Conservation (phyloP, 2,888 invertebrate genomes). For the Pegoplata infirma region DNA sequence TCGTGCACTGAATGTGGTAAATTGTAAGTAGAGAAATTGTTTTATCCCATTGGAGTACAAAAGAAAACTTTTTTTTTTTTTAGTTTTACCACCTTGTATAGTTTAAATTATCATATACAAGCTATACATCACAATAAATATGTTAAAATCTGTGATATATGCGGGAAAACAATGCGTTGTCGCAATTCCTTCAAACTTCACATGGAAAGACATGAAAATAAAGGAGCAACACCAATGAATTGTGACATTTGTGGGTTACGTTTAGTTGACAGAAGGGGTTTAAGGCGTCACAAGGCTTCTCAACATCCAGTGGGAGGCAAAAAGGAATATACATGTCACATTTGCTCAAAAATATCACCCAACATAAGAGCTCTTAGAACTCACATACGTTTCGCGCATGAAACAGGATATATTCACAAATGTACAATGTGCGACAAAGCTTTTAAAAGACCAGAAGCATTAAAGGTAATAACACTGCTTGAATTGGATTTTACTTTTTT, state of each 20-base stretch:
- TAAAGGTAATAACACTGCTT: no score
- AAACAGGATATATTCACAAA: constrained; percentile 72
- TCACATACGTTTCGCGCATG: constrained; percentile 75
- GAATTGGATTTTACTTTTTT: no score
- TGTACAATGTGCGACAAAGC: constrained; percentile 77
- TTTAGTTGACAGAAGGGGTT: constrained; percentile 71
- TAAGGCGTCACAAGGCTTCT: constrained; percentile 74
- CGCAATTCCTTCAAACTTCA: constrained; percentile 72
- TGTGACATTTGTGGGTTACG: constrained; percentile 75
- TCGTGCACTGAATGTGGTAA: constrained; percentile 71
- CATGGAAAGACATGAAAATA: constrained; percentile 72
- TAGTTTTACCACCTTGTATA: constrained; percentile 72
- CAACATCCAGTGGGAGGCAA: constrained; percentile 71
- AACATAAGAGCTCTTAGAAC: constrained; percentile 73
- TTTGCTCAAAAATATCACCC: constrained; percentile 74
- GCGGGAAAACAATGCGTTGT: constrained; percentile 72
- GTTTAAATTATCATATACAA: constrained; percentile 71
- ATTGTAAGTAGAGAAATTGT: constrained; percentile 65
- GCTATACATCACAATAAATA: constrained; percentile 72
- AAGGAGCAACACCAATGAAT: constrained; percentile 68
- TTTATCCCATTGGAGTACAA: no score
- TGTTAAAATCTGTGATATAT: constrained; percentile 73
- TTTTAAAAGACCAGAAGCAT: constrained; percentile 73
- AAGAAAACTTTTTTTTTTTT: not conserved
- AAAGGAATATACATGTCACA: constrained; percentile 71